Conservation (phyloP, 2,888 invertebrate genomes). For the Drosophila formosana region DNA sequence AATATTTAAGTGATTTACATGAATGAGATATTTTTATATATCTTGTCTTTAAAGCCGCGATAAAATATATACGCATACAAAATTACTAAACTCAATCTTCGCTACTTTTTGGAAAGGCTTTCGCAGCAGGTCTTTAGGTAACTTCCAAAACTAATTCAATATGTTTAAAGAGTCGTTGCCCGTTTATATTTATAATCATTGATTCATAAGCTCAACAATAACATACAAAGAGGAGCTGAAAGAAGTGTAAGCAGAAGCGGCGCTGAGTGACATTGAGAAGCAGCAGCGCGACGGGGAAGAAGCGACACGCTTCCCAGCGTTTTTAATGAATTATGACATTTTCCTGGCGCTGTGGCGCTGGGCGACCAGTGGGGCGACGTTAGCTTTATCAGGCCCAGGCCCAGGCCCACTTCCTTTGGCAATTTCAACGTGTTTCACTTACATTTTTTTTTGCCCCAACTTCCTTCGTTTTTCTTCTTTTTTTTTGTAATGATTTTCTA, state of each 20-base stretch:
- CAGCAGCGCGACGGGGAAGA: conserved; percentile 34
- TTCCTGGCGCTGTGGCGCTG: conserved; percentile 38
- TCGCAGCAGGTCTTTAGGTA: neutral
- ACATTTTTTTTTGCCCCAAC: conserved; percentile 17
- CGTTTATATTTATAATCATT: conserved; percentile 7
- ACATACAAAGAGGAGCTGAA: neutral
- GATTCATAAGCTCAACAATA: conserved; percentile 11
- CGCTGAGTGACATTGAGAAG: conserved; percentile 44
- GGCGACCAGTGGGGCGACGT: conserved; percentile 22
- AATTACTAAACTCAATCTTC: too few relatives aligned
- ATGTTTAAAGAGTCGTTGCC: neutral
- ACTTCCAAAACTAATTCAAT: neutral
- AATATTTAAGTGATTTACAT: too few relatives aligned
- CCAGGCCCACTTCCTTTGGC: conserved; percentile 27
- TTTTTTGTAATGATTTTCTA: conserved; percentile 48
- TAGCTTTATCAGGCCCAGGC: conserved; percentile 53
- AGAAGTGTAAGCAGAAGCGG: neutral
- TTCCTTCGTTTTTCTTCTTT: conserved; percentile 9
- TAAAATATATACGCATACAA: too few relatives aligned
- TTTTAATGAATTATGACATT: conserved; percentile 82
- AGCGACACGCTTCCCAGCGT: conserved; percentile 56
- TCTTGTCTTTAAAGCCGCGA: too few relatives aligned
- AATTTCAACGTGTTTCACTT: conserved; percentile 36
- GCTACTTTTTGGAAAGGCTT: neutral
- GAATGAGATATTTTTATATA: too few relatives aligned